A percentile compares a stretch with the other conserved stretches of the same genome.
Conservation (phyloP, 1,140 invertebrate genomes). For the Drosophila malerkotliana region DNA sequence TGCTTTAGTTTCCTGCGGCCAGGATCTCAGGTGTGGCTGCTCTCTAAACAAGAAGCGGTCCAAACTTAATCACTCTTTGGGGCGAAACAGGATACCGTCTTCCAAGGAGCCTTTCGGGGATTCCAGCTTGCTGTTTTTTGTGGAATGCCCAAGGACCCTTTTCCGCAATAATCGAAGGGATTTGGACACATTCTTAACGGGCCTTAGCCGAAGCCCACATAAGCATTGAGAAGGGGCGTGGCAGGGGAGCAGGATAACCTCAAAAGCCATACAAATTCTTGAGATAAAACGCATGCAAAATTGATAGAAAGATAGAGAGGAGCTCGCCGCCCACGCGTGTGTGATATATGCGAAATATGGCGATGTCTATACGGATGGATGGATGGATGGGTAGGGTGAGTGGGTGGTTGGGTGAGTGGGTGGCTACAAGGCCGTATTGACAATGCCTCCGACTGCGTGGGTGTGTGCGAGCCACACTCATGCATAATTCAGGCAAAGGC, state of each 20-base stretch:
- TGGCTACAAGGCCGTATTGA: slow-evolving; percentile 63
- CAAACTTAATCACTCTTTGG: not conserved
- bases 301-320: slow-evolving; percentile 75
- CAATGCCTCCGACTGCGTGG: slow-evolving; percentile 40
- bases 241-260: slow-evolving; percentile 28
- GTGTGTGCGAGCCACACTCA: slow-evolving; percentile 34
- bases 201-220: slow-evolving; percentile 34
- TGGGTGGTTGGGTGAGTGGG: not conserved
- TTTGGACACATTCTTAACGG: slow-evolving; percentile 45
- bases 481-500: slow-evolving; percentile 66
- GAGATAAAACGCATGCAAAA: slow-evolving; percentile 74
- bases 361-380: slow-evolving; percentile 3
- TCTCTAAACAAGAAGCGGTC: not conserved
- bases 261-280: slow-evolving; percentile 69
- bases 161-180: slow-evolving; percentile 20
- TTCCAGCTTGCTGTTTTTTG: not conserved
- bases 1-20: slow-evolving; percentile 55
- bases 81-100: not conserved
- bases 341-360: slow-evolving; percentile 11
- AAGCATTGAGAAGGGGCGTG: slow-evolving; percentile 21
- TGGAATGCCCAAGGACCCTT: not conserved
- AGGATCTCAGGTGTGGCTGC: not conserved
- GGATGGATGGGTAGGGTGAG: not conserved
- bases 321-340: slow-evolving; percentile 12
- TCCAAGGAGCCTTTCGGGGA: too few relatives aligned